These are phyloP conservation scores for Synaphobranchus kaupii DNA, from an alignment of 2,797 vertebrate species.

Conservation along the genomic window DNA sequence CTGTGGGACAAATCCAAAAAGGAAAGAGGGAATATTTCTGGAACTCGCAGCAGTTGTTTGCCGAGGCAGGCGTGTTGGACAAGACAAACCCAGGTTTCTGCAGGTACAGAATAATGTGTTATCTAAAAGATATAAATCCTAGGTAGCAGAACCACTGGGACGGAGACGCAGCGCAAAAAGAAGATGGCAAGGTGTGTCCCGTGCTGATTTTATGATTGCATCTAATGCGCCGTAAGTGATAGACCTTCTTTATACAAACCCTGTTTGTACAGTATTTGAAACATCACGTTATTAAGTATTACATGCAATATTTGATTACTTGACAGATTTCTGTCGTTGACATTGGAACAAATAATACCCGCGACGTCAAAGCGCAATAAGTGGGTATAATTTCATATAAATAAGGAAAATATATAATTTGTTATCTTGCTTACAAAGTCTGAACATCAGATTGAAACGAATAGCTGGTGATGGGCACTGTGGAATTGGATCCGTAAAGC, in stretches of 20 bases:
- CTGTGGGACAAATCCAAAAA: slow-evolving; percentile 19
- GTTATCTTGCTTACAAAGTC: neutral
- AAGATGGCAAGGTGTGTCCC: slow-evolving; percentile 56
- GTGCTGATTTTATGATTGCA: neutral
- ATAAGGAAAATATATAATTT: neutral
- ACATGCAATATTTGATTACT: neutral
- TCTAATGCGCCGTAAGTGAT: neutral
- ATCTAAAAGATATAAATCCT: slow-evolving; percentile 47
- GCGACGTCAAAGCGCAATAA: neutral
- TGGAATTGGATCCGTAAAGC: neutral
- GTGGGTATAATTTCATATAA: neutral
- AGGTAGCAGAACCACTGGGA: slow-evolving; percentile 34
- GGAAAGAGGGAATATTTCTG: slow-evolving; percentile 51
- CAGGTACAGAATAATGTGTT: slow-evolving; percentile 56
- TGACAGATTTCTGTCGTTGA: neutral
- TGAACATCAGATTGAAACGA: neutral
- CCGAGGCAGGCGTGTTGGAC: slow-evolving; percentile 50
- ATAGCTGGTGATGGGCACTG: neutral
- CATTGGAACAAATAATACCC: neutral
- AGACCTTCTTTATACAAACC: neutral
- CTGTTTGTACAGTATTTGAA: neutral
- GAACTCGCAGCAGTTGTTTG: slow-evolving; percentile 57
- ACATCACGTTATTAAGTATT: neutral
- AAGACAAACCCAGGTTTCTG: slow-evolving; percentile 28
- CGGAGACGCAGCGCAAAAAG: slow-evolving; percentile 22